Evolutionary conservation across 2,113 vertebrate genomes (phyloP).

Genomic region (Heterotilapia buettikoferi): DNA sequence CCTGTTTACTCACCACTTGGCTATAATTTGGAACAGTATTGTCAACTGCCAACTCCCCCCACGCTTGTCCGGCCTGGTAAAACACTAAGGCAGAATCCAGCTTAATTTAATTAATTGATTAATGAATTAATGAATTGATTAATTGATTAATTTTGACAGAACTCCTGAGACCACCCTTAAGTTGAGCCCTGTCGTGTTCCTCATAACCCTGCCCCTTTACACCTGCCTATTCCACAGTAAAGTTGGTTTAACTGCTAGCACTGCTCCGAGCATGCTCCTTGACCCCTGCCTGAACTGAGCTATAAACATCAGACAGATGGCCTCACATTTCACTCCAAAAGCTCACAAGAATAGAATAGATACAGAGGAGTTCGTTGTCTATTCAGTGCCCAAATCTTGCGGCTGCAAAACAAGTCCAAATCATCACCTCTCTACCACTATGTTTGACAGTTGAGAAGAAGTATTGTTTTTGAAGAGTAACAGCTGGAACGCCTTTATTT

Average conservation of each 20-base stretch:
- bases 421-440: neutral
- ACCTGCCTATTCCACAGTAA: neutral
- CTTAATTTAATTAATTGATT: rapidly evolving
- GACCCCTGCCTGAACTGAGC: neutral
- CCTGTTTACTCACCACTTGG: neutral
- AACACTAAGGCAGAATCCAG: neutral
- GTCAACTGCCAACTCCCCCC: neutral
- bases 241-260: neutral
- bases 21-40: neutral
- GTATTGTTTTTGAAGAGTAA: neutral
- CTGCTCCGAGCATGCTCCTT: neutral
- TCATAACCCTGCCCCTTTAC: neutral
- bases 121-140: neutral
- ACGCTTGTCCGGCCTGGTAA: rapidly evolving
- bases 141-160: neutral
- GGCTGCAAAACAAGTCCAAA: neutral
- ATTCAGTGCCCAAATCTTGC: neutral
- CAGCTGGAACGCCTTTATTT: rapidly evolving
- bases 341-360: neutral
- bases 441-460: neutral
- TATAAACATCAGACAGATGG: neutral
- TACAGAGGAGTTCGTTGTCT: rapidly evolving
- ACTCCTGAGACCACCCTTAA: neutral
- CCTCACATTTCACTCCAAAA: neutral
- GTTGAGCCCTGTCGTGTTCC: neutral